These are phyloP conservation scores for Ennomos erosarius DNA, from an alignment of 2,888 invertebrate genomes.

Conservation along the genomic window DNA sequence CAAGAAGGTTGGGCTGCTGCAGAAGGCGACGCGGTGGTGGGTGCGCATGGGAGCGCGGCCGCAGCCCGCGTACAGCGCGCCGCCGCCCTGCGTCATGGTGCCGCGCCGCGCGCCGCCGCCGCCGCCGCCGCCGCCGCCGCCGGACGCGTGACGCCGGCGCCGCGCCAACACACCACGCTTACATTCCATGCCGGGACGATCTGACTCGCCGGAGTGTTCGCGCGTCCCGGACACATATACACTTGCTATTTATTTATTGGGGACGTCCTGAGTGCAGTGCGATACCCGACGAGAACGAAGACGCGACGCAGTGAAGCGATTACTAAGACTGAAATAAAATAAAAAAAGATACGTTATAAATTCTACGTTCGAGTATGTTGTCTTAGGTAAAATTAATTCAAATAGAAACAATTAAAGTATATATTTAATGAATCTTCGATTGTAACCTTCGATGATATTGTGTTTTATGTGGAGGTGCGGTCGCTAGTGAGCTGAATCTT, in stretches of 20 bases:
- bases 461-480: slow-evolving; percentile 71
- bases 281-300: slow-evolving; percentile 56
- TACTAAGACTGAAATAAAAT: slow-evolving; percentile 84
- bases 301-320: slow-evolving; percentile 80
- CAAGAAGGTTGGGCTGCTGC: slow-evolving; percentile 82
- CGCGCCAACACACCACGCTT: slow-evolving; percentile 75
- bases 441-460: slow-evolving; percentile 72
- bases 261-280: slow-evolving; percentile 43
- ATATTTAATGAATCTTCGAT: slow-evolving; percentile 80
- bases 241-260: slow-evolving; percentile 83
- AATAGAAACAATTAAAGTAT: slow-evolving; percentile 81
- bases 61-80: slow-evolving; percentile 38
- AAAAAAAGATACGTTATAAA: slow-evolving; percentile 81
- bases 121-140: slow-evolving; percentile 62
- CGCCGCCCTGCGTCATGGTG: slow-evolving; percentile 49
- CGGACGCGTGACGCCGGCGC: slow-evolving; percentile 61
- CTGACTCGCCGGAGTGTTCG: slow-evolving; percentile 66
- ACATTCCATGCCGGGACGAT: slow-evolving; percentile 83
- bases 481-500: slow-evolving; percentile 72
- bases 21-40: slow-evolving; percentile 83
- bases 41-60: slow-evolving; percentile 79
- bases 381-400: slow-evolving; percentile 84
- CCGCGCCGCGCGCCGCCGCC: slow-evolving; percentile 60
- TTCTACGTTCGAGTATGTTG: slow-evolving; percentile 81
- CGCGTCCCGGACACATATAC: slow-evolving; percentile 78